phyloP scores from a whole-genome alignment of 2,113 vertebrate genomes.

The Rhynchomys soricoides region DNA sequence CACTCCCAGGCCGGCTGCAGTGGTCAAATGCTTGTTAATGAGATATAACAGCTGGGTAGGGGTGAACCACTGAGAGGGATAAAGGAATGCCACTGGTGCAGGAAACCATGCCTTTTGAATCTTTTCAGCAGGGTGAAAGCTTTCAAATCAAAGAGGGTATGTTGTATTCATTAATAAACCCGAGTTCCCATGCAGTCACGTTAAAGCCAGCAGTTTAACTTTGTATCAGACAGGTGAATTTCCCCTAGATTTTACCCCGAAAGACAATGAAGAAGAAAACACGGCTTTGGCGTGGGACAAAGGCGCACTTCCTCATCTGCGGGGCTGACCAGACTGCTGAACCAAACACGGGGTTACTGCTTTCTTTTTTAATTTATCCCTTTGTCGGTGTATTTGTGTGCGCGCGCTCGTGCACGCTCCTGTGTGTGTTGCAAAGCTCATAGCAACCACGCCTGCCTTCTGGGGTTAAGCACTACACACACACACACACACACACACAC shows the following conservation, averaged over 20 bases:
- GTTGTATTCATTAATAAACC: constrained; percentile 90
- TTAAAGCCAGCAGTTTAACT: constrained; percentile 88
- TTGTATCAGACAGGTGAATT: constrained; percentile 88
- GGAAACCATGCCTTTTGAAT: constrained; percentile 90
- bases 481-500: background rate
- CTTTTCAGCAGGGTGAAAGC: constrained; percentile 89
- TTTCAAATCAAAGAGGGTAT: constrained; percentile 89
- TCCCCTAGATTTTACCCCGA: constrained; percentile 82
- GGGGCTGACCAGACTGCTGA: constrained; percentile 83
- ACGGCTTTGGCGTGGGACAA: constrained; percentile 82
- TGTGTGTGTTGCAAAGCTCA: constrained; percentile 60
- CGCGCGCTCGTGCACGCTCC: background rate
- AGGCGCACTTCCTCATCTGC: constrained; percentile 84
- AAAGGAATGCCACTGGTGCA: constrained; percentile 90
- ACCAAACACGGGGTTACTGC: constrained; percentile 73
- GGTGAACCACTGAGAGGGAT: constrained; percentile 89
- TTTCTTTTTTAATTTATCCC: constrained; percentile 77
- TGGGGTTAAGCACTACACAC: background rate
- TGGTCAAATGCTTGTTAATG: constrained; percentile 91
- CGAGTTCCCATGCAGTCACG: constrained; percentile 87
- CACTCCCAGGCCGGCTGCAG: constrained; percentile 86
- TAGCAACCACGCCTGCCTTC: constrained; percentile 73
- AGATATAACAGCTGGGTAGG: constrained; percentile 91
- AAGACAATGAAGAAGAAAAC: constrained; percentile 86
- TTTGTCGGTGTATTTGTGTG: constrained; percentile 69